These are phyloP conservation scores for Drosophila hamatofila DNA, from an alignment of 2,888 invertebrate genomes.

Conservation along the genomic window DNA sequence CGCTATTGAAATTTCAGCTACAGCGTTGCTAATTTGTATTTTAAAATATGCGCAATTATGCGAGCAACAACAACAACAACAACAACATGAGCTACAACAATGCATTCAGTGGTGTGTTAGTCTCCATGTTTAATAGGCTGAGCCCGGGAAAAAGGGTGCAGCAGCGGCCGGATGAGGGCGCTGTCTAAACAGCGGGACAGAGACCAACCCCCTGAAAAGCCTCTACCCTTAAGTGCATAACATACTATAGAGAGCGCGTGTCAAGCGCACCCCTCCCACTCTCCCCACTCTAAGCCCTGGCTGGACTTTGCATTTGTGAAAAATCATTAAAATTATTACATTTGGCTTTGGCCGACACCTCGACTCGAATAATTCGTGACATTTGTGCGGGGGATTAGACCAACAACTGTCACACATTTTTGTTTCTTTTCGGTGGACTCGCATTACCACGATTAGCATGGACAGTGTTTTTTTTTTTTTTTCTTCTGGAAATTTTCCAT, in stretches of 20 bases:
- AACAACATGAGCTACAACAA: slow-evolving; percentile 49
- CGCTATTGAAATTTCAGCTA: slow-evolving; percentile 78
- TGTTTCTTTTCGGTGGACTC: slow-evolving; percentile 34
- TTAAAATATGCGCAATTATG: slow-evolving; percentile 81
- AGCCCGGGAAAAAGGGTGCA: slow-evolving; percentile 70
- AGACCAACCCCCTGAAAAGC: slow-evolving; percentile 23
- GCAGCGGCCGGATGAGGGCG: slow-evolving; percentile 53
- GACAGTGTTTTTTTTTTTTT: background rate
- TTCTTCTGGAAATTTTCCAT: background rate
- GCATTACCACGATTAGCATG: slow-evolving; percentile 77
- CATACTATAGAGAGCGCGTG: slow-evolving; percentile 44
- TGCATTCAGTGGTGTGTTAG: slow-evolving; percentile 72
- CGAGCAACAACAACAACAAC: slow-evolving; percentile 39
- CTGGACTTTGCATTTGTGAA: slow-evolving; percentile 72
- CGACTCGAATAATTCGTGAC: slow-evolving; percentile 63
- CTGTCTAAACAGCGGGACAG: slow-evolving; percentile 66
- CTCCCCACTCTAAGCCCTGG: background rate
- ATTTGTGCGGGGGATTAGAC: slow-evolving; percentile 77
- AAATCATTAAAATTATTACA: slow-evolving; percentile 81
- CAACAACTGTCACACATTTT: slow-evolving; percentile 78
- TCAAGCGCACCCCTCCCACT: slow-evolving; percentile 12
- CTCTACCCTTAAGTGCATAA: slow-evolving; percentile 73
- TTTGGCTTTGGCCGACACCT: slow-evolving; percentile 78
- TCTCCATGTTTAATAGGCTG: slow-evolving; percentile 67
- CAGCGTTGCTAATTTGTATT: slow-evolving; percentile 82